Percentiles rank a stretch among this genome's conserved stretches.
Conservation (phyloP, 2,888 invertebrate species). For the Tipula unca region DNA sequence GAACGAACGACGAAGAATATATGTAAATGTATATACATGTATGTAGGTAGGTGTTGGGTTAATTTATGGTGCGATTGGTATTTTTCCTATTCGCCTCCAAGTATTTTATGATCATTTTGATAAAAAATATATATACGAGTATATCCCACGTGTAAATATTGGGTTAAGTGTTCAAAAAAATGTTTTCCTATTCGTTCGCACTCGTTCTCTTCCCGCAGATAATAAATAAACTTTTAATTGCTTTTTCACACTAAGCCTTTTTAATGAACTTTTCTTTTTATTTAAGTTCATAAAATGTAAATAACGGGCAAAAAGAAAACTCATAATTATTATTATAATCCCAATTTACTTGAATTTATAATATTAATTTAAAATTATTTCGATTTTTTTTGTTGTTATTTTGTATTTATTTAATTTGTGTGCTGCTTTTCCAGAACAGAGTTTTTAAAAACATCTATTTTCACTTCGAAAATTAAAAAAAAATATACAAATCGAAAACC, state of each 20-base stretch:
- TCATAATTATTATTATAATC: background rate
- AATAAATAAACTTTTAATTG: background rate
- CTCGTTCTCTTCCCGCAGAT: background rate
- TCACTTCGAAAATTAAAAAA: background rate
- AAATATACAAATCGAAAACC: background rate
- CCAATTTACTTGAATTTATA: background rate
- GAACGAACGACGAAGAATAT: no score
- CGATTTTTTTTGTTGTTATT: background rate
- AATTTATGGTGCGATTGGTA: background rate
- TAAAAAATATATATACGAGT: no score
- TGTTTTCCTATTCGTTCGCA: background rate
- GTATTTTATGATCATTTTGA: no score
- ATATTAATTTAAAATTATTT: background rate
- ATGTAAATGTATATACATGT: no score
- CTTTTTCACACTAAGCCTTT: conserved; percentile 3
- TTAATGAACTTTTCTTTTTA: background rate
- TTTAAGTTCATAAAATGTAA: background rate
- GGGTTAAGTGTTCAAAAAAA: background rate
- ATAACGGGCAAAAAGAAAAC: background rate
- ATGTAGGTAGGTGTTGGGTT: background rate
- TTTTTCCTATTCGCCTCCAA: no score
- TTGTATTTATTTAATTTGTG: background rate
- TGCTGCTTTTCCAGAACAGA: background rate
- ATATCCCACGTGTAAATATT: background rate
- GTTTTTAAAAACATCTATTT: background rate